Percentiles rank a stretch among this genome's conserved stretches.
Conservation (phyloP, 2,888 invertebrate species). For the Dicyrtoma fusca region DNA sequence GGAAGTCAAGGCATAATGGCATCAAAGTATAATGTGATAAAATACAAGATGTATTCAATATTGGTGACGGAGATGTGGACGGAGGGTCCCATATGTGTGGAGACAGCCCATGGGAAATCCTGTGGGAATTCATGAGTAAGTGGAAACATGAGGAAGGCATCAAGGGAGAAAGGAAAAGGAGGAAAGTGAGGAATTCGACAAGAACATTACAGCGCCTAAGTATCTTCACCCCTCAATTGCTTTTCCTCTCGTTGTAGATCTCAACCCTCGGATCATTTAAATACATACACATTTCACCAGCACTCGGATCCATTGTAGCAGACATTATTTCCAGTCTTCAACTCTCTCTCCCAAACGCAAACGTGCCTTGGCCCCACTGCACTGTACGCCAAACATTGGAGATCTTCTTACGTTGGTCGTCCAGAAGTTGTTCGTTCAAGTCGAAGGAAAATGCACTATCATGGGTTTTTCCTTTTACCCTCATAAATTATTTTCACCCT, state of each 20-base stretch:
- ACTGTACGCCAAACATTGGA: too few species aligned
- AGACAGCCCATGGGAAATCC: not conserved
- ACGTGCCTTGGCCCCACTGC: too few species aligned
- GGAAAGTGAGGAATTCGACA: constrained; percentile 38
- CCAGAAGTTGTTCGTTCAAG: too few species aligned
- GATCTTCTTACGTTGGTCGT: too few species aligned
- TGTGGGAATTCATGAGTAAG: constrained; percentile 8
- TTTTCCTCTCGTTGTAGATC: not conserved
- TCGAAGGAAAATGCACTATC: not conserved
- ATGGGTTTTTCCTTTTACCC: constrained; percentile 5
- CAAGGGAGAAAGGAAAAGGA: constrained; percentile 12
- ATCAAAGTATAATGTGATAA: too few species aligned
- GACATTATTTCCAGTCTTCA: not conserved
- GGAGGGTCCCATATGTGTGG: not conserved
- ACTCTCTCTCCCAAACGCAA: not conserved
- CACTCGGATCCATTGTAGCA: not conserved
- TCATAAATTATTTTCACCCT: constrained; percentile 32
- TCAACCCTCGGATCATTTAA: not conserved
- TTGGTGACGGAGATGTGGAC: not conserved
- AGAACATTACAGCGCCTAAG: constrained; percentile 33
- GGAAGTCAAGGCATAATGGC: too few species aligned
- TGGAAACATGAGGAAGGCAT: constrained; percentile 20
- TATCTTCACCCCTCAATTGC: constrained; percentile 22
- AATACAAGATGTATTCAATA: too few species aligned
- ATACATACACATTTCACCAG: too few species aligned